Evolutionary conservation across 2,113 vertebrate species (phyloP).

Genomic region (human (Homo sapiens)): GRCh38 chr4:75246501-75247000

Average conservation of each 20-base stretch:
- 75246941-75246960: neutral
- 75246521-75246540: neutral
- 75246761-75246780: neutral
- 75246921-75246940: neutral
- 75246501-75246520: neutral
- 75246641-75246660: too few relatives aligned
- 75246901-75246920: neutral
- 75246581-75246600: neutral
- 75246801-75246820: neutral
- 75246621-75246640: too few relatives aligned
- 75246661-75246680: too few relatives aligned
- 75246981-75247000: too few relatives aligned
- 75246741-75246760: neutral
- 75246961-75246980: too few relatives aligned
- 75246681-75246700: too few relatives aligned
- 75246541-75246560: neutral
- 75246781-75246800: neutral
- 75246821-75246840: neutral
- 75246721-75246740: too few relatives aligned
- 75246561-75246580: constrained; percentile 21
- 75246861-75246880: neutral
- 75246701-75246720: too few relatives aligned
- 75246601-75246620: neutral
- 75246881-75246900: neutral
- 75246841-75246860: neutral